phyloP scores from a whole-genome alignment of 1,140 invertebrate genomes.

The Pseudachorutes palmiensis region DNA sequence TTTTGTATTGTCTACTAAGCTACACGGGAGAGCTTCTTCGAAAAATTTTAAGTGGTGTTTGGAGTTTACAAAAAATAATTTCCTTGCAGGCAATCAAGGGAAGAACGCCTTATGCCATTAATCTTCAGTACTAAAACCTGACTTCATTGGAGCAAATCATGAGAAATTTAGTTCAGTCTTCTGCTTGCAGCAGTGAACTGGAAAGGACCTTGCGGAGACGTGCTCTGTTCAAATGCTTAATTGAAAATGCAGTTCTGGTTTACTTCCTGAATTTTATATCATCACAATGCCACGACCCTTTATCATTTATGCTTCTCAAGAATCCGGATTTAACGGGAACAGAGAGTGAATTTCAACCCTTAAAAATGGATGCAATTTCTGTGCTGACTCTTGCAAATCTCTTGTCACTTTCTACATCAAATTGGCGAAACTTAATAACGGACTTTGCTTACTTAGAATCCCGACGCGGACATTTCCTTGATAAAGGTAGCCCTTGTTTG shows the following conservation, averaged over 20 bases:
- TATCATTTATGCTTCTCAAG: too few species aligned
- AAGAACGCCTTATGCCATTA: background rate
- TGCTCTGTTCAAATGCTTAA: too few species aligned
- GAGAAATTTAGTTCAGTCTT: background rate
- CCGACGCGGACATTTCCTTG: constrained; percentile 23
- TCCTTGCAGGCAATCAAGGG: background rate
- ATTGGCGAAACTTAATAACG: background rate
- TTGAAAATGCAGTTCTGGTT: too few species aligned
- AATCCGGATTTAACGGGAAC: too few species aligned
- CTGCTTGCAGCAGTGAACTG: too few species aligned
- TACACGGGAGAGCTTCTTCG: too few species aligned
- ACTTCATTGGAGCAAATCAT: constrained; percentile 2
- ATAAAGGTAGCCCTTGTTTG: background rate
- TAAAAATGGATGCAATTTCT: too few species aligned
- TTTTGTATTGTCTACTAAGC: background rate
- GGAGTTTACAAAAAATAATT: background rate
- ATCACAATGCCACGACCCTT: too few species aligned
- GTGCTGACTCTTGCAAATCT: too few species aligned
- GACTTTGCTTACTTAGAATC: constrained; percentile 31
- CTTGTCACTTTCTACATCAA: background rate
- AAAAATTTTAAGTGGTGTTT: background rate
- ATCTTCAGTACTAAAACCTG: background rate
- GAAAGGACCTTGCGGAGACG: too few species aligned
- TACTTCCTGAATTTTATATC: too few species aligned
- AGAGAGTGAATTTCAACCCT: too few species aligned